phyloP scores from a whole-genome alignment of 2,888 invertebrate genomes.

The Pollenia labialis region DNA sequence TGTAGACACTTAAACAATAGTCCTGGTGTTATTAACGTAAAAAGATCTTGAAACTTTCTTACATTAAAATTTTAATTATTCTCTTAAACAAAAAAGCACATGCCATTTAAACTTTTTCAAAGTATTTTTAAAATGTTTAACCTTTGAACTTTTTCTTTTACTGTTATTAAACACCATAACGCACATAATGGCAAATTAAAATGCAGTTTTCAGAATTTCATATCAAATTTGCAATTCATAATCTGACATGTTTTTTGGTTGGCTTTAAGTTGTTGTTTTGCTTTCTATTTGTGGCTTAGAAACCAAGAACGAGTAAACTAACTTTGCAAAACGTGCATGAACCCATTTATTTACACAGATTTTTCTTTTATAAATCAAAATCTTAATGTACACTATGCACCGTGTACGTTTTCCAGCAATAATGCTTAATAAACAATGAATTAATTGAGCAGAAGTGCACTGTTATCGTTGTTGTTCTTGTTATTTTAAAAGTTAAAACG shows the following conservation, averaged over 20 bases:
- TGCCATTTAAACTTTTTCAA: neutral
- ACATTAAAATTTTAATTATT: too few species aligned
- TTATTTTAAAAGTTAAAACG: neutral
- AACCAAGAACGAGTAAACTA: neutral
- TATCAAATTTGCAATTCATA: conserved; percentile 47
- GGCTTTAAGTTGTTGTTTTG: neutral
- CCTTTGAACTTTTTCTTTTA: conserved; percentile 19
- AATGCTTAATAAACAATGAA: conserved; percentile 13
- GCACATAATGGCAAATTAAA: conserved; percentile 19
- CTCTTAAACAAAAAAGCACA: neutral
- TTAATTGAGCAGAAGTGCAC: conserved; percentile 16
- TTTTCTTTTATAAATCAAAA: conserved; percentile 18
- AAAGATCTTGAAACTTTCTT: too few species aligned
- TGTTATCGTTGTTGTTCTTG: neutral
- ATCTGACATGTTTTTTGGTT: neutral
- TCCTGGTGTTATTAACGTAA: too few species aligned
- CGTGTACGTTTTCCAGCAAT: neutral
- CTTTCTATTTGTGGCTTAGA: neutral
- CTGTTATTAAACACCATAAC: neutral
- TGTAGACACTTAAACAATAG: too few species aligned
- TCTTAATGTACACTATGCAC: neutral
- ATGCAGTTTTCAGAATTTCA: neutral
- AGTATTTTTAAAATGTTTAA: neutral
- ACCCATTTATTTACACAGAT: conserved; percentile 22
- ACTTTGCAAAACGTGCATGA: conserved; percentile 27